These are phyloP conservation scores for Caenorhabditis sp. DNA, from an alignment of 2,888 invertebrate species.

Conservation along the genomic window DNA sequence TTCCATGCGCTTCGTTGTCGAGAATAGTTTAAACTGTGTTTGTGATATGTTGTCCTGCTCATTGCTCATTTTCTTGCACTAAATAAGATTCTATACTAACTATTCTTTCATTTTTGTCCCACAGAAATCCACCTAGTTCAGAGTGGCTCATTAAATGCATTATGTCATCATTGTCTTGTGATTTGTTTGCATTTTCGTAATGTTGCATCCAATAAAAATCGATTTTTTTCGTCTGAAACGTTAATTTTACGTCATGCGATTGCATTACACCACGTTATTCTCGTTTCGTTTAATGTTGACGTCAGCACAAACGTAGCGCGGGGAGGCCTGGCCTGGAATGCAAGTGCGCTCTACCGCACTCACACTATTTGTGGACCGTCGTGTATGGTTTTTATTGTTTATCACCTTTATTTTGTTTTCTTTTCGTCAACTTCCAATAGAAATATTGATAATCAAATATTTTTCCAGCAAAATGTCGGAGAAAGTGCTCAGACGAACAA, in stretches of 20 bases:
- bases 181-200: conserved; percentile 25
- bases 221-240: too few relatives aligned
- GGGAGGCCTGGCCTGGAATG: neutral
- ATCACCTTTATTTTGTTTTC: neutral
- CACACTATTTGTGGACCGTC: neutral
- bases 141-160: conserved; percentile 5
- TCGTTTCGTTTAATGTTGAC: neutral
- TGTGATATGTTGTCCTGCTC: conserved; percentile 19
- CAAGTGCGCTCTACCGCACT: conserved; percentile 35
- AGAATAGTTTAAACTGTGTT: conserved; percentile 35
- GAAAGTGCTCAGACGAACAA: conserved; percentile 51
- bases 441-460: neutral
- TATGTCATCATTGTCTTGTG: conserved; percentile 10
- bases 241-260: conserved; percentile 3
- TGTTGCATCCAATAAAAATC: conserved; percentile 2
- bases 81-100: too few relatives aligned
- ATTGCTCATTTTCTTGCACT: conserved; percentile 15
- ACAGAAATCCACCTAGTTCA: neutral
- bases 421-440: neutral
- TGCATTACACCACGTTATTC: neutral
- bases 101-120: too few relatives aligned
- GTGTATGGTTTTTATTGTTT: neutral
- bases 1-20: too few relatives aligned
- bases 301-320: conserved; percentile 5
- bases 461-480: conserved; percentile 37